A percentile compares a stretch with the other conserved stretches of the same genome.
phyloP scores from a whole-genome alignment of 2,797 vertebrate genomes.

The Pipistrellus kuhlii region DNA sequence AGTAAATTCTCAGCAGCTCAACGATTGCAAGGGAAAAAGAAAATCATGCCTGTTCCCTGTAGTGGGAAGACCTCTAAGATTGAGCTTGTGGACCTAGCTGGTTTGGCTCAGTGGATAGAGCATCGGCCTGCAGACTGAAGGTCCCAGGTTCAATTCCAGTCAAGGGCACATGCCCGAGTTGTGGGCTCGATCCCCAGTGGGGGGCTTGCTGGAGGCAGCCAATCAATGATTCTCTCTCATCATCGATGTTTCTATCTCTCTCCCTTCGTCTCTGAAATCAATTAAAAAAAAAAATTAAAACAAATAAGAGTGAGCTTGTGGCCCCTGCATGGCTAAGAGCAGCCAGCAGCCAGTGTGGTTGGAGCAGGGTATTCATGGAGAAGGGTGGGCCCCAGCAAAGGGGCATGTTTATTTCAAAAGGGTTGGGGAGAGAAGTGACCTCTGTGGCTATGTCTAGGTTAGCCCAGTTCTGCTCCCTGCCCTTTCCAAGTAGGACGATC shows the following conservation, averaged over 20 bases:
- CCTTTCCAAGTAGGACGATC: neutral
- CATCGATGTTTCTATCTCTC: too few species aligned
- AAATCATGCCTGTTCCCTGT: neutral
- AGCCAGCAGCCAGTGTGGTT: neutral
- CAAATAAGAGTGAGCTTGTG: neutral
- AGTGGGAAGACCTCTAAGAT: neutral
- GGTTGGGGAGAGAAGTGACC: neutral
- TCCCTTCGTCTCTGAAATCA: too few species aligned
- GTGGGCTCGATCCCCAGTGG: too few species aligned
- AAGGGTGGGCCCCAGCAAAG: neutral
- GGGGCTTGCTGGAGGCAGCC: too few species aligned
- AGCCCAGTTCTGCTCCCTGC: neutral
- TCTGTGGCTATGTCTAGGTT: neutral
- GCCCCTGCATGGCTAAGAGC: neutral
- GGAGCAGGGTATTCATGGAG: neutral
- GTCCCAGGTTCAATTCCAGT: too few species aligned
- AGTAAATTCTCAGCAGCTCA: conserved; percentile 64
- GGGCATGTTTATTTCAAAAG: neutral
- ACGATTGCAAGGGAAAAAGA: neutral
- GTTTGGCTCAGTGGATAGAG: too few species aligned
- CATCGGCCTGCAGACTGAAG: too few species aligned
- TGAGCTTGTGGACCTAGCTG: neutral
- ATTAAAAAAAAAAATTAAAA: too few species aligned
- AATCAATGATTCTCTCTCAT: too few species aligned
- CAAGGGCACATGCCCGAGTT: too few species aligned